A percentile compares a stretch with the other conserved stretches of the same genome.
These are phyloP conservation scores for Solenopsis invicta DNA, from an alignment of 1,140 invertebrate genomes.

Conservation along the genomic window DNA sequence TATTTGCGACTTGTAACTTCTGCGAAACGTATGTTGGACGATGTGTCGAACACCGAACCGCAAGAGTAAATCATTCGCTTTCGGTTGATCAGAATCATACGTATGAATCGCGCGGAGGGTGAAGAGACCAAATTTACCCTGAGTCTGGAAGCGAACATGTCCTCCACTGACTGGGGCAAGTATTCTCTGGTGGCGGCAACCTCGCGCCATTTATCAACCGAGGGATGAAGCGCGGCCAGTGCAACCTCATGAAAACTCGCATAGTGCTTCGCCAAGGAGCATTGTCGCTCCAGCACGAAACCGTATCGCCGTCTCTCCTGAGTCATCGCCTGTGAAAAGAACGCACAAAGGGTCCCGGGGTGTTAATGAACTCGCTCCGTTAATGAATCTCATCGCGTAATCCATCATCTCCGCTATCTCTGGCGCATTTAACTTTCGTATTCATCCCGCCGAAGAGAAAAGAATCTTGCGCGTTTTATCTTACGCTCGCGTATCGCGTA, in stretches of 20 bases:
- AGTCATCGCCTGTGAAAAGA: slow-evolving; percentile 93
- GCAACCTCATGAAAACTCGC: slow-evolving; percentile 94
- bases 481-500: too few species aligned
- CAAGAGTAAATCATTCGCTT: background rate
- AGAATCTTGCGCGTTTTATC: background rate
- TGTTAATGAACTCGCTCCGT: slow-evolving; percentile 47
- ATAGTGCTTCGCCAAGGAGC: slow-evolving; percentile 96
- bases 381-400: slow-evolving; percentile 60
- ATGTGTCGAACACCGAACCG: background rate
- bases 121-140: slow-evolving; percentile 86
- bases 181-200: slow-evolving; percentile 94
- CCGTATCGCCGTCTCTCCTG: slow-evolving; percentile 97
- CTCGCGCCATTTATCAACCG: slow-evolving; percentile 95
- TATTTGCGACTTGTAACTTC: background rate
- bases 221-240: slow-evolving; percentile 91
- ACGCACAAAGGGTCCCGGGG: background rate
- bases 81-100: background rate
- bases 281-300: slow-evolving; percentile 96
- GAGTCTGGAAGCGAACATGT: slow-evolving; percentile 92
- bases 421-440: slow-evolving; percentile 2
- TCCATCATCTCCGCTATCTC: slow-evolving; percentile 36
- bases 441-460: background rate
- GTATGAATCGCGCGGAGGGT: background rate
- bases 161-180: slow-evolving; percentile 93
- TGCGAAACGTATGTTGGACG: background rate